These are phyloP conservation scores for Theonella swinhoei DNA, from an alignment of 37 sponge, comb jelly and placozoan species.

Conservation along the genomic window DNA sequence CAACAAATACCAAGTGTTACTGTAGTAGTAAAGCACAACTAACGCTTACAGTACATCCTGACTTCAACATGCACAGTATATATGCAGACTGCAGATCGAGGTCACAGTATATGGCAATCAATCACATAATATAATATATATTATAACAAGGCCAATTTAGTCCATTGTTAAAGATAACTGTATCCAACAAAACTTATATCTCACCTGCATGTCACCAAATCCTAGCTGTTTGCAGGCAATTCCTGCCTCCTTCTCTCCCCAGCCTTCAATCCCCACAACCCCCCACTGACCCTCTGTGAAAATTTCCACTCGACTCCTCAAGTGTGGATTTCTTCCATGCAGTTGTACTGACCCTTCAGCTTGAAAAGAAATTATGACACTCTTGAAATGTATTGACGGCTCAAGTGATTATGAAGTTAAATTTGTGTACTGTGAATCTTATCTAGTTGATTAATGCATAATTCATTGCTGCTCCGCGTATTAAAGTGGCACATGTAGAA, in stretches of 20 bases:
- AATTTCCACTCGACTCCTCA: slow-evolving; percentile 37
- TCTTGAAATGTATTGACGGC: too few relatives aligned
- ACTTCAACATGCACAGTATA: too few relatives aligned
- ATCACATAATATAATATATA: too few relatives aligned
- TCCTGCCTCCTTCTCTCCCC: not conserved
- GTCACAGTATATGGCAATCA: not conserved
- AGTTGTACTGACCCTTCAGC: slow-evolving; percentile 33
- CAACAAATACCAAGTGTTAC: not conserved
- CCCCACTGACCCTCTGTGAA: not conserved
- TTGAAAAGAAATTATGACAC: not conserved
- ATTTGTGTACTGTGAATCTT: too few relatives aligned
- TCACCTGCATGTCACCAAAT: not conserved
- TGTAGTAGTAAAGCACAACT: too few relatives aligned
- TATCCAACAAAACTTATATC: not conserved
- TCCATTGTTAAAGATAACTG: not conserved
- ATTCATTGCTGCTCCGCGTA: too few relatives aligned
- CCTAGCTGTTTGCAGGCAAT: slow-evolving; percentile 23
- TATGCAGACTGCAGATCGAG: not conserved
- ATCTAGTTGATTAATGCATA: too few relatives aligned
- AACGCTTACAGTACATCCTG: too few relatives aligned
- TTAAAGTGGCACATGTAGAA: too few relatives aligned
- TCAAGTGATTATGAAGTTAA: too few relatives aligned
- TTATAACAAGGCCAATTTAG: too few relatives aligned
- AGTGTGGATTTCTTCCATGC: slow-evolving; percentile 8
- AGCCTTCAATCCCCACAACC: not conserved